These are phyloP conservation scores for Oreochromis mossambicus DNA, from an alignment of 2,797 vertebrate species.

Conservation along the genomic window DNA sequence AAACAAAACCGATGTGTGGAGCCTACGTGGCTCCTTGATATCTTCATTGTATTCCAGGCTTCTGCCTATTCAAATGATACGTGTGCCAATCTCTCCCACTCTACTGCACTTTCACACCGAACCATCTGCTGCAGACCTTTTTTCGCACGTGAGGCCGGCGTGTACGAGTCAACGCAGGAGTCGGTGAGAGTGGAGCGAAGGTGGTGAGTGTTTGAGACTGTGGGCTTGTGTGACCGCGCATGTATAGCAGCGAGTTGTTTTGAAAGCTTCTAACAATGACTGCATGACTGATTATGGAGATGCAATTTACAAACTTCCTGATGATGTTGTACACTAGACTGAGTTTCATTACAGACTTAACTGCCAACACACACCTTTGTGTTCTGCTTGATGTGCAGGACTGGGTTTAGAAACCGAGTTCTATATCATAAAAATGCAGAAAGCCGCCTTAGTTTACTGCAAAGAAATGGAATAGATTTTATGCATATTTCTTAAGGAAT, in stretches of 20 bases:
- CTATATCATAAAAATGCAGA: background rate
- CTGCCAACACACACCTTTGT: background rate
- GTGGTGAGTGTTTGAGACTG: background rate
- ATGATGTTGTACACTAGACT: background rate
- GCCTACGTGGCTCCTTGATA: constrained; percentile 23
- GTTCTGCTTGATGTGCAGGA: background rate
- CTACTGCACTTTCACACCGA: background rate
- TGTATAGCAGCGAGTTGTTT: background rate
- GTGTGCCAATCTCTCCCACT: constrained; percentile 35
- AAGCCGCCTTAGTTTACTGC: background rate
- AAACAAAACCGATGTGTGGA: constrained; percentile 32
- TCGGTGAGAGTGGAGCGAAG: background rate
- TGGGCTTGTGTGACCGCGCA: background rate
- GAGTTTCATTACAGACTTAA: background rate
- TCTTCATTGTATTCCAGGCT: constrained; percentile 34
- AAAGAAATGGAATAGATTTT: background rate
- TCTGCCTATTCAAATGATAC: background rate
- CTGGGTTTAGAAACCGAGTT: background rate
- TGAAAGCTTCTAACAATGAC: background rate
- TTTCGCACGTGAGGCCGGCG: background rate
- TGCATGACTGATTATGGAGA: background rate
- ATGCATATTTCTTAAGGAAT: background rate
- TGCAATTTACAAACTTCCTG: background rate
- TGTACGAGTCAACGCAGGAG: background rate
- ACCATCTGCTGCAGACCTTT: constrained; percentile 33